These are phyloP conservation scores for Micropoecilia bifurca DNA, from an alignment of 2,797 vertebrate genomes.

Conservation along the genomic window DNA sequence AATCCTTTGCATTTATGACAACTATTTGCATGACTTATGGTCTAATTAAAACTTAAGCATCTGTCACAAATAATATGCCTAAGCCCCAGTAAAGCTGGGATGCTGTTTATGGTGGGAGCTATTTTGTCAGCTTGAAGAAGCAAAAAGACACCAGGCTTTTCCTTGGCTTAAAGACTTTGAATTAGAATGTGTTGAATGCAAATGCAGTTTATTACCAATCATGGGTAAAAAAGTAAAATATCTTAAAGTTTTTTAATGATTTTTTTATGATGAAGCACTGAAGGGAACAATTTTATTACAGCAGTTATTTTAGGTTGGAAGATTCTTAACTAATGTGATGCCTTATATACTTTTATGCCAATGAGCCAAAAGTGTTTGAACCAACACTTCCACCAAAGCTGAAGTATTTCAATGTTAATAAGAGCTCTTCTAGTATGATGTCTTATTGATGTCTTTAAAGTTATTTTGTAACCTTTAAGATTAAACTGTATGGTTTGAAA, in stretches of 20 bases:
- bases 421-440: slow-evolving; percentile 23
- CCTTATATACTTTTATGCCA: slow-evolving; percentile 26
- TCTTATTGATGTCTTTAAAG: slow-evolving; percentile 8
- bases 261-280: slow-evolving; percentile 1
- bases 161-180: background rate
- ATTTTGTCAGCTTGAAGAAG: slow-evolving; percentile 1
- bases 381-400: slow-evolving; percentile 10
- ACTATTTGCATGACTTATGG: slow-evolving; percentile 16
- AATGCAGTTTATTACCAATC: slow-evolving; percentile 13
- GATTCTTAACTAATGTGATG: slow-evolving; percentile 21
- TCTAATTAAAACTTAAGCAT: slow-evolving; percentile 48
- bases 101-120: slow-evolving; percentile 3
- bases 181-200: slow-evolving; percentile 3
- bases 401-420: slow-evolving; percentile 19
- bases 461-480: slow-evolving; percentile 25
- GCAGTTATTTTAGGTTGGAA: slow-evolving; percentile 30
- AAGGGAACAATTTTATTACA: slow-evolving; percentile 13
- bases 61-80: slow-evolving; percentile 17
- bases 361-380: slow-evolving; percentile 23
- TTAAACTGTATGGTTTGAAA: slow-evolving; percentile 6
- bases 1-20: slow-evolving; percentile 25
- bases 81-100: slow-evolving; percentile 13
- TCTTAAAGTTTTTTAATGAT: slow-evolving; percentile 5
- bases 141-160: background rate
- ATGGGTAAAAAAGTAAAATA: slow-evolving; percentile 9